Percentiles rank a stretch among this genome's conserved stretches.
phyloP scores from a whole-genome alignment of 2,888 invertebrate genomes.

The Cryptus armator region DNA sequence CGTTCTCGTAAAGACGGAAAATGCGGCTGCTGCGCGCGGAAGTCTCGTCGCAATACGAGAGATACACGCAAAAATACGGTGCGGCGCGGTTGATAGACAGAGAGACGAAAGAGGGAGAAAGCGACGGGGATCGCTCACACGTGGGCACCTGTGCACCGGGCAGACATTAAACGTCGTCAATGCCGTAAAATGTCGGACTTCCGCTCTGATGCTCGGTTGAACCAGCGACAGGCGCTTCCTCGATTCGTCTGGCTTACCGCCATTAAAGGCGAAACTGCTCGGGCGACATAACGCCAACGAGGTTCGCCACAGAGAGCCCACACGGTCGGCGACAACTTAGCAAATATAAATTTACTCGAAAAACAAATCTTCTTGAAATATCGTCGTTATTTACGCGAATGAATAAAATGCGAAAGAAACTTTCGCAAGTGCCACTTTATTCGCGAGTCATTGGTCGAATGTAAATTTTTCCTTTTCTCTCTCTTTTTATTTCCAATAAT shows the following conservation, averaged over 20 bases:
- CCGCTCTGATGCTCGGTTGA: constrained; percentile 58
- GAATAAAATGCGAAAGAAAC: not conserved
- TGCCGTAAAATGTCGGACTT: constrained; percentile 72
- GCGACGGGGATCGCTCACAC: constrained; percentile 69
- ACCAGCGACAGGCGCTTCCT: constrained; percentile 34
- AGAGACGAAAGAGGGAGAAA: constrained; percentile 13
- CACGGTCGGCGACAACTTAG: no score
- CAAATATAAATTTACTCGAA: not conserved
- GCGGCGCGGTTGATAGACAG: constrained; percentile 29
- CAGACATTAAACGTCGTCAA: constrained; percentile 52
- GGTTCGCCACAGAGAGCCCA: constrained; percentile 35
- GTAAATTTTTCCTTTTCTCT: not conserved
- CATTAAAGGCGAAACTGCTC: constrained; percentile 58
- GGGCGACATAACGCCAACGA: constrained; percentile 54
- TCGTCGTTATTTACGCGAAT: not conserved
- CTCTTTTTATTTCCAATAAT: not conserved
- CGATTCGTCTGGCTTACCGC: constrained; percentile 40
- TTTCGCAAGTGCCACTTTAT: not conserved
- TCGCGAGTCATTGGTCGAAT: no score
- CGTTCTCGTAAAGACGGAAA: constrained; percentile 46
- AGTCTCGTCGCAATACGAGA: constrained; percentile 34
- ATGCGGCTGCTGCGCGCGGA: constrained; percentile 45
- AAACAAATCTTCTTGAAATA: not conserved
- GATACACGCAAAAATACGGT: constrained; percentile 5
- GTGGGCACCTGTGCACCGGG: constrained; percentile 76